Evolutionary conservation across 2,888 invertebrate species (phyloP).

Genomic region (Acrobasis consociella): DNA sequence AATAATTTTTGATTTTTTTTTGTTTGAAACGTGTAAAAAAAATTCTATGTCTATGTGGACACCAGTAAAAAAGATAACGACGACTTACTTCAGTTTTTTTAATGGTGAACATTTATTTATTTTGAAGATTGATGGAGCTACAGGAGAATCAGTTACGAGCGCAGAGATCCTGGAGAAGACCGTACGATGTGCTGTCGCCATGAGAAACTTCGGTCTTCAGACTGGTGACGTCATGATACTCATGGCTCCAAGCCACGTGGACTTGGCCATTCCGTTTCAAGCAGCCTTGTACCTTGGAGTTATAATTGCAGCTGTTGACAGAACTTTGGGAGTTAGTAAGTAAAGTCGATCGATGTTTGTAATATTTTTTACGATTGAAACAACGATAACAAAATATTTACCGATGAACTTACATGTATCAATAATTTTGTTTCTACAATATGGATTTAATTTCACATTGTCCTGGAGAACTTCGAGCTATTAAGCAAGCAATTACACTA

Average conservation of each 20-base stretch:
- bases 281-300: conserved; percentile 73
- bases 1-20: too few relatives aligned
- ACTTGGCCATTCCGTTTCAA: conserved; percentile 70
- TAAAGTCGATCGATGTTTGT: conserved; percentile 20
- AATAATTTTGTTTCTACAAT: too few relatives aligned
- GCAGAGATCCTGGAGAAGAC: conserved; percentile 58
- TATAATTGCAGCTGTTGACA: conserved; percentile 55
- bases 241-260: conserved; percentile 74
- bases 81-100: too few relatives aligned
- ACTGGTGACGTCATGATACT: conserved; percentile 68
- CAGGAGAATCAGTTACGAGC: conserved; percentile 66
- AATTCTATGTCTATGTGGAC: too few relatives aligned
- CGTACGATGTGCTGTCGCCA: conserved; percentile 63
- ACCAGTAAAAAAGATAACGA: too few relatives aligned
- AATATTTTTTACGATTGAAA: too few relatives aligned
- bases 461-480: too few relatives aligned
- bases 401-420: too few relatives aligned
- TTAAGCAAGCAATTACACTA: too few relatives aligned
- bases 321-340: conserved; percentile 55
- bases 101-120: neutral
- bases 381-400: too few relatives aligned
- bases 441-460: too few relatives aligned
- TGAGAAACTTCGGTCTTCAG: conserved; percentile 60
- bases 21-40: too few relatives aligned
- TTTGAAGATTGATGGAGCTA: conserved; percentile 67